These are phyloP conservation scores for Galeruca laticollis DNA, from an alignment of 2,888 invertebrate species.

Conservation along the genomic window DNA sequence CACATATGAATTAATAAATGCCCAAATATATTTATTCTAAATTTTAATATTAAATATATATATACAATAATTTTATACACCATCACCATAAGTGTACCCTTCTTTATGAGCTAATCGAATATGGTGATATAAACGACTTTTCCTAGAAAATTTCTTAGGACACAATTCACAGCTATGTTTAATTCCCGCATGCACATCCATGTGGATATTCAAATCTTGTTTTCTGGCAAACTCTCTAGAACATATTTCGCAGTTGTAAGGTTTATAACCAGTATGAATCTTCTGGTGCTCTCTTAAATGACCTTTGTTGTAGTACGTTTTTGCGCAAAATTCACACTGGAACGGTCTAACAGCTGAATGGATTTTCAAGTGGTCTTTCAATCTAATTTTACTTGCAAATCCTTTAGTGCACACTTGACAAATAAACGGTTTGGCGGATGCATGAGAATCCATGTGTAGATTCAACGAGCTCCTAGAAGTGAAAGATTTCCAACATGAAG, in stretches of 20 bases:
- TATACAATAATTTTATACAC: background rate
- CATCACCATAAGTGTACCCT: background rate
- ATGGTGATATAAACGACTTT: constrained; percentile 30
- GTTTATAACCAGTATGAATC: constrained; percentile 28
- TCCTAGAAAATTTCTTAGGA: constrained; percentile 25
- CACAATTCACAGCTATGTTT: constrained; percentile 23
- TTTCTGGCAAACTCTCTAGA: constrained; percentile 29
- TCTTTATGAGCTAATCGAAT: constrained; percentile 13
- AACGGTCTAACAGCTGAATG: constrained; percentile 22
- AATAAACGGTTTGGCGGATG: constrained; percentile 12
- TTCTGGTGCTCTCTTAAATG: constrained; percentile 32
- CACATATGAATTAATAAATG: too few species aligned
- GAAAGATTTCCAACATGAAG: constrained; percentile 31
- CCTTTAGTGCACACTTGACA: constrained; percentile 25
- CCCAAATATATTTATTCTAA: too few species aligned
- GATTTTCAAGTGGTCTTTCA: constrained; percentile 29
- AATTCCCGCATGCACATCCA: constrained; percentile 31
- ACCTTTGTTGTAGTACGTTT: constrained; percentile 30
- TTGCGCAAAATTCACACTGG: constrained; percentile 32
- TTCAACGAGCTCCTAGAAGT: constrained; percentile 25
- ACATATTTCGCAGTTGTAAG: constrained; percentile 25
- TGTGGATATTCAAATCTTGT: constrained; percentile 31
- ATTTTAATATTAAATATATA: too few species aligned
- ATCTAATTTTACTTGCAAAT: constrained; percentile 27
- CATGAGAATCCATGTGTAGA: constrained; percentile 30